These are phyloP conservation scores for Allacma fusca DNA, from an alignment of 2,888 invertebrate species.

Conservation along the genomic window DNA sequence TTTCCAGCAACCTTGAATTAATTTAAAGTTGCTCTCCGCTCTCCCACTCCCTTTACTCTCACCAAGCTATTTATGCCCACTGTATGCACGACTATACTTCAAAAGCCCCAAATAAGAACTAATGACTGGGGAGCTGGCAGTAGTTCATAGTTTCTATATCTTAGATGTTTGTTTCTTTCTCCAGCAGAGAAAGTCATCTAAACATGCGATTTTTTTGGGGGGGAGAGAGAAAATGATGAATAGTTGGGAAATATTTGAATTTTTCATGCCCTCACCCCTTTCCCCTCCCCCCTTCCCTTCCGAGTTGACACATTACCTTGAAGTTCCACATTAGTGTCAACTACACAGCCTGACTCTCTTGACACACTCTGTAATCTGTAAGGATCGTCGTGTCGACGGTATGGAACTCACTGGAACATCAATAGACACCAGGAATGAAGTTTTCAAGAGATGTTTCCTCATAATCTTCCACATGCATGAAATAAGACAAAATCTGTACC, in stretches of 20 bases:
- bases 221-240: conserved; percentile 20
- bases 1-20: neutral
- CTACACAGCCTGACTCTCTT: neutral
- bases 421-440: too few relatives aligned
- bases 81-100: too few relatives aligned
- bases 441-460: too few relatives aligned
- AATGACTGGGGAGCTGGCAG: too few relatives aligned
- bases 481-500: too few relatives aligned
- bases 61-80: too few relatives aligned
- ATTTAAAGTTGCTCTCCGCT: neutral
- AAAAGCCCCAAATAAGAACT: too few relatives aligned
- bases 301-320: conserved; percentile 33
- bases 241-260: conserved; percentile 21
- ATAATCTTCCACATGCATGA: too few relatives aligned
- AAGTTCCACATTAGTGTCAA: conserved; percentile 13
- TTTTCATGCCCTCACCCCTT: conserved; percentile 26
- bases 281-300: too few relatives aligned
- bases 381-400: too few relatives aligned
- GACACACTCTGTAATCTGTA: neutral
- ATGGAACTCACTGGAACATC: too few relatives aligned
- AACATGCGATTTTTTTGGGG: neutral
- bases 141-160: too few relatives aligned
- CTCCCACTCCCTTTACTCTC: neutral
- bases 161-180: neutral
- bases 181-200: neutral